Percentiles rank a stretch among this genome's conserved stretches.
Conservation (phyloP, 2,797 vertebrate genomes). For the Perodicticus potto region DNA sequence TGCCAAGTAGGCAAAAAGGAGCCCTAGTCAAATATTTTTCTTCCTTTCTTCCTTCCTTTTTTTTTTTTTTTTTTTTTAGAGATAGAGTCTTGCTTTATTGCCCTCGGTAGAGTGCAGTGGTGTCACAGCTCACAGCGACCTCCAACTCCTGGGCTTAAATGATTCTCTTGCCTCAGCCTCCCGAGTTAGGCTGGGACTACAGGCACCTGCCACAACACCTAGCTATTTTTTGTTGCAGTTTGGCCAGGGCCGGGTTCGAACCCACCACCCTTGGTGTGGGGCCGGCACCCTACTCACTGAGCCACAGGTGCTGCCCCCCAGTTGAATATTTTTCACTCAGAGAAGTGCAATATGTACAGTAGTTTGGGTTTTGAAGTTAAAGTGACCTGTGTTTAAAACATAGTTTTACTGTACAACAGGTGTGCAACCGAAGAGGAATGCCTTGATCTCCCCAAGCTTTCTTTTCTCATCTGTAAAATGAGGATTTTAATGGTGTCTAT, state of each 20-base stretch:
- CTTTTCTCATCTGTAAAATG: slow-evolving; percentile 26
- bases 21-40: neutral
- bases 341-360: neutral
- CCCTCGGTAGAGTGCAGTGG: too few relatives aligned
- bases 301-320: neutral
- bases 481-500: slow-evolving; percentile 39
- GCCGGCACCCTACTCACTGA: too few relatives aligned
- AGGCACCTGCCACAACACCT: too few relatives aligned
- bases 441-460: neutral
- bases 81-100: too few relatives aligned
- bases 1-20: neutral
- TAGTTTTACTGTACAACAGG: neutral
- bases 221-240: too few relatives aligned
- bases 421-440: neutral
- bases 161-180: too few relatives aligned
- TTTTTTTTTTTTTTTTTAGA: too few relatives aligned
- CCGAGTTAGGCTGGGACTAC: too few relatives aligned
- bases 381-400: neutral
- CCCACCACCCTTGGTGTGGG: too few relatives aligned
- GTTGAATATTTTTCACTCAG: slow-evolving; percentile 15
- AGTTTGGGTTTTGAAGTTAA: slow-evolving; percentile 13
- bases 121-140: too few relatives aligned
- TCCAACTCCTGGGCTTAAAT: too few relatives aligned
- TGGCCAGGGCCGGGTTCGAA: too few relatives aligned
- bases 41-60: neutral